Evolutionary conservation across 2,797 vertebrate species (phyloP), one percentile per base, ranked within the genome.

Genomic region (Phrynocephalus vlangalii): DNA sequence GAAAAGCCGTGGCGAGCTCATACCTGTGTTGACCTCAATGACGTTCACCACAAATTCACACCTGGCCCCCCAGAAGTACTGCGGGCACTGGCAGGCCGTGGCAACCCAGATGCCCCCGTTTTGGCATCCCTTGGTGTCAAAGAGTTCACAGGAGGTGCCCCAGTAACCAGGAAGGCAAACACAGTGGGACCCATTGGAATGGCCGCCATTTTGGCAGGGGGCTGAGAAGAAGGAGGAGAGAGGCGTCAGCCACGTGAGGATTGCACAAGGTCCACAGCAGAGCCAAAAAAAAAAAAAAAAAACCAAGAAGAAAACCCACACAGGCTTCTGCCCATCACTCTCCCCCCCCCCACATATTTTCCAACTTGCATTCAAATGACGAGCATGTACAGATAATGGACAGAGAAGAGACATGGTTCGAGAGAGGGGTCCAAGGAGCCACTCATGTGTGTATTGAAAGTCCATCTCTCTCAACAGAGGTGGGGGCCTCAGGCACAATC

Each of bases 21-120:
- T 79, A 86, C 86, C 44, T 0, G 73, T 56, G 0, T 79, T 9
- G 0, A 81, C 63, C 15, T 67, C 11, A 0, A 82, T 30, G 83
- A 28, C 71, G 16, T 60, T 8, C 0, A 1, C 5, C 13, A 73
- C 1, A 0, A 13, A n/a, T 1, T 72, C 11, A 1, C 86, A 82
- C 0, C 0, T 28, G 20, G 33, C 5, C 0, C 89, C 79, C 6
- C 1, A 75, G 82, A 67, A 82, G 5, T 67, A 26, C 0, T 1
- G 0, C 33, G 2, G 11, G 6, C 89, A 78, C 9, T 3, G 0
- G n/a, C 89, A 87, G 1, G 1, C 3, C 0, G 16, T 7, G 0
- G 4, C 30, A 8, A 9, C 28, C 75, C 83, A 83, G 1, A 11
- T 52, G 0, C 80, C 83, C 1, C 79, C 86, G 0, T 88, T 63